A percentile compares a stretch with the other conserved stretches of the same genome.
These are phyloP conservation scores for Benthosema pterotum DNA, from an alignment of 2,797 vertebrate genomes.

Conservation along the genomic window DNA sequence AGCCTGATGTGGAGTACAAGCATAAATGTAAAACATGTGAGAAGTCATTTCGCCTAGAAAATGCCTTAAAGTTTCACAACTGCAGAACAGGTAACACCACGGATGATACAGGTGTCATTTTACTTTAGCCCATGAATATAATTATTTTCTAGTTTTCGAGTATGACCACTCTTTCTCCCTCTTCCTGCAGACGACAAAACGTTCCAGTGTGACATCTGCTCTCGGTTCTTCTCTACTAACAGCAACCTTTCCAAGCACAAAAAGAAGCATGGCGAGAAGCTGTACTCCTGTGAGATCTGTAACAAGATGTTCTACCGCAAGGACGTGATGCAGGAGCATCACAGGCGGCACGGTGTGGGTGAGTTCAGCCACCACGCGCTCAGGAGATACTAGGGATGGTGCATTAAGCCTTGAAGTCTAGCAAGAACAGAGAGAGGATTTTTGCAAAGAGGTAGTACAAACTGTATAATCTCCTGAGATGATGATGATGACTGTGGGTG, in stretches of 20 bases:
- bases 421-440: no score
- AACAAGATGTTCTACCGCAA: constrained; percentile 98
- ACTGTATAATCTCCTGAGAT: no score
- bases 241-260: constrained; percentile 99
- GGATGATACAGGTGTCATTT: no score
- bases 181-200: constrained; percentile 93
- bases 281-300: constrained; percentile 95
- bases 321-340: constrained; percentile 98
- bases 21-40: constrained; percentile 92
- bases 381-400: no score
- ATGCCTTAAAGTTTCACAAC: constrained; percentile 96
- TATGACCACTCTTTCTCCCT: background rate
- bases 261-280: constrained; percentile 98
- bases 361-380: constrained; percentile 31
- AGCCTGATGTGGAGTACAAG: constrained; percentile 92
- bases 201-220: constrained; percentile 99
- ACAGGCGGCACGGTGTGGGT: constrained; percentile 93
- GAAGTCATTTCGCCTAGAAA: constrained; percentile 95
- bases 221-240: constrained; percentile 98
- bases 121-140: no score
- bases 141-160: no score
- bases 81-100: constrained; percentile 89
- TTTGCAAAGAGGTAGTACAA: no score
- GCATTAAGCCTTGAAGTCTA: no score
- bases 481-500: no score